Evolutionary conservation across 2,888 invertebrate species (phyloP).

Genomic region (Tetrapedia diversipes): DNA sequence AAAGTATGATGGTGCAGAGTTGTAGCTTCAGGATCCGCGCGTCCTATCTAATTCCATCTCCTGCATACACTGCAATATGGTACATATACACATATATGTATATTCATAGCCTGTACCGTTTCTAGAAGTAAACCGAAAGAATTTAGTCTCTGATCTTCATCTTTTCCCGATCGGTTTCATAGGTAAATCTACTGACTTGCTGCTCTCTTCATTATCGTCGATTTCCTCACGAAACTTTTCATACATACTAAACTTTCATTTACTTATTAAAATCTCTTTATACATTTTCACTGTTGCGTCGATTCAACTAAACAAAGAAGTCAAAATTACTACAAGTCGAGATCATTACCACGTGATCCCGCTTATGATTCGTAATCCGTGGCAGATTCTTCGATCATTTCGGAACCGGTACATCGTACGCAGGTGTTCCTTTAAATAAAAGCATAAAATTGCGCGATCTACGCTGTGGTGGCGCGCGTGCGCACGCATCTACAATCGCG

Average conservation of each 20-base stretch:
- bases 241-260: too few relatives aligned
- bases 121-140: conserved; percentile 47
- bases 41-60: too few relatives aligned
- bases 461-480: not conserved
- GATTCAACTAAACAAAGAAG: too few relatives aligned
- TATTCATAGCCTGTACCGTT: conserved; percentile 37
- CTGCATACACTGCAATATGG: too few relatives aligned
- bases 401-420: not conserved
- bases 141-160: conserved; percentile 47
- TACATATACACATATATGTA: not conserved
- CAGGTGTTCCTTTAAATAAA: conserved; percentile 35
- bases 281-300: too few relatives aligned
- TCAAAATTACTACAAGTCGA: not conserved
- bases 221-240: conserved; percentile 28
- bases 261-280: too few relatives aligned
- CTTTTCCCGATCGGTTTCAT: conserved; percentile 31
- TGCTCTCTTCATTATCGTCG: conserved; percentile 41
- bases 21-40: too few relatives aligned
- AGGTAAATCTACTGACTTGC: not conserved
- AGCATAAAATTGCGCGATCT: conserved; percentile 18
- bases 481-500: not conserved
- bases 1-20: too few relatives aligned
- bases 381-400: not conserved
- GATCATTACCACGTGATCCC: not conserved
- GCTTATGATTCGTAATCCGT: conserved; percentile 10